Conservation (phyloP, 2,113 vertebrate species). For the Thalassoma bifasciatum region DNA sequence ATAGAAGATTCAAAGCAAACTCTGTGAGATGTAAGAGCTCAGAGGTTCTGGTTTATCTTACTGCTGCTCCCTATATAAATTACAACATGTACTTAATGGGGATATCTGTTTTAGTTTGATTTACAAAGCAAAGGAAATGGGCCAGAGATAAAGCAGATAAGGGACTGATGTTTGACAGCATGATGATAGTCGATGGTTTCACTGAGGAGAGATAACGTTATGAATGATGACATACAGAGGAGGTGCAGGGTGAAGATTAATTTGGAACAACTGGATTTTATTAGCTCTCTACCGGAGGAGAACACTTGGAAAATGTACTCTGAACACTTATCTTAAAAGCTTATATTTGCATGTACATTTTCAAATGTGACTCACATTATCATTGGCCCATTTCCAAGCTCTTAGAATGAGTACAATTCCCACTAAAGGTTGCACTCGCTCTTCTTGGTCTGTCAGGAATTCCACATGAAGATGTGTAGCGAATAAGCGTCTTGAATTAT, state of each 20-base stretch:
- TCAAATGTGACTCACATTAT: slow-evolving; percentile 39
- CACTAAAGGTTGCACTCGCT: slow-evolving; percentile 35
- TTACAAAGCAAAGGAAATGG: slow-evolving; percentile 56
- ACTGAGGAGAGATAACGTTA: slow-evolving; percentile 42
- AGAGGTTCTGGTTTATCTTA: slow-evolving; percentile 1
- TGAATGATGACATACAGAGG: slow-evolving; percentile 43
- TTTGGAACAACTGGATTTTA: slow-evolving; percentile 28
- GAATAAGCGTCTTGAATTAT: slow-evolving; percentile 59
- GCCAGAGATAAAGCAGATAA: slow-evolving; percentile 35
- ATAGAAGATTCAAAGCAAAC: slow-evolving; percentile 17
- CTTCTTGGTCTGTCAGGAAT: slow-evolving; percentile 33
- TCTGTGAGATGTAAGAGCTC: not conserved
- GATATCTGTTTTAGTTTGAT: slow-evolving; percentile 47
- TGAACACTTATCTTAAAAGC: slow-evolving; percentile 3
- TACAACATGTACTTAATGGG: slow-evolving; percentile 33
- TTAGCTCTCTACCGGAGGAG: slow-evolving; percentile 9
- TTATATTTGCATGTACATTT: not conserved
- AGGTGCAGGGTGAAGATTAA: slow-evolving; percentile 35
- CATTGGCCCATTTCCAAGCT: slow-evolving; percentile 55
- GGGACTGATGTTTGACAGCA: slow-evolving; percentile 36
- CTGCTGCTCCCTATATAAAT: slow-evolving; percentile 14
- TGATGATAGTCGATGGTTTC: slow-evolving; percentile 4
- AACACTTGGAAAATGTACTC: slow-evolving; percentile 1
- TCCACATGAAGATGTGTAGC: slow-evolving; percentile 20
- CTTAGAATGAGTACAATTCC: slow-evolving; percentile 34